Evolutionary conservation across 2,888 invertebrate genomes (phyloP), one percentile per base, ranked within the genome.

Genomic region (Merodon equestris): DNA sequence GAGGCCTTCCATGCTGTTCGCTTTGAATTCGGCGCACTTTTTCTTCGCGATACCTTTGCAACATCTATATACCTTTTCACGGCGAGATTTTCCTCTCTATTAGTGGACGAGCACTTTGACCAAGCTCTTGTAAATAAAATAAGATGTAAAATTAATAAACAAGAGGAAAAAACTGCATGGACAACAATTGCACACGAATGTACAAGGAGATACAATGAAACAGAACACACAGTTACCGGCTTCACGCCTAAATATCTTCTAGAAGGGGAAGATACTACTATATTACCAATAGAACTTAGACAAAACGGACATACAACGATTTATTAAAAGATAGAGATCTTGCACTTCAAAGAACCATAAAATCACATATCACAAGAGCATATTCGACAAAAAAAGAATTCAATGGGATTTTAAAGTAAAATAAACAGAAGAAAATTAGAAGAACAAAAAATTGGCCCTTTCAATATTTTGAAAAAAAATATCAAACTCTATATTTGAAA

Each of bases 391-490:
- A 73, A 68, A 61, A 36, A 57, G 72, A 61, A 68, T 14, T 54
- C 1, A 73, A 7, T 18, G 15, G 27, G 38, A 66, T 4, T 74
- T 81, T 17, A 27, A 70, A 1, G 14, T 53, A 60, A 58, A 36
- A 38, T 82, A 45, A 82, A 82, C 50, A 60, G 77, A 38, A 74
- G 64, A 60, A 74, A 73, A 82, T 38, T 74, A 19, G 75, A 82
- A 60, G 71, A 74, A 71, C 36, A 75, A n/a, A 68, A 40, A 70
- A 72, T 81, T 36, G 76, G 68, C 1, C 67, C 81, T 7, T 72
- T 63, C 19, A 64, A 60, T 54, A 61, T 81, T 18, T 14, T 68
- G 15, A 27, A 34, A 51, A 15, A 81, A 68, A 51, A 51, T 73
- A 58, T 76, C 68, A 2, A 73, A 77, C 36, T 67, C 64, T 45